phyloP scores from a whole-genome alignment of 2,113 vertebrate genomes.

The Gymnorhina tibicen region DNA sequence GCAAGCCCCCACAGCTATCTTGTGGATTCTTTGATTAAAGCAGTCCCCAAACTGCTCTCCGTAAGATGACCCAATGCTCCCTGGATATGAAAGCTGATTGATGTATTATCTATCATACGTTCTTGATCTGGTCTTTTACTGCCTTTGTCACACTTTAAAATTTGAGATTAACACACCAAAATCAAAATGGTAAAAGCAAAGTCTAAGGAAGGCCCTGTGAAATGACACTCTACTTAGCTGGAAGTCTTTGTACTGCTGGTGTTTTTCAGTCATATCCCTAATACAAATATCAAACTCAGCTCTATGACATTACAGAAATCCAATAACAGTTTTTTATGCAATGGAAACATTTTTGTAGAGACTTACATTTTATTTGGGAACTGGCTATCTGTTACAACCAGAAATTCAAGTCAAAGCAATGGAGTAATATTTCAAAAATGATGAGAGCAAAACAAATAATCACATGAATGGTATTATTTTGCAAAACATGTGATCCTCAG shows the following conservation, averaged over 20 bases:
- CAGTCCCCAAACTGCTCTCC: neutral
- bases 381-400: slow-evolving; percentile 40
- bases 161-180: neutral
- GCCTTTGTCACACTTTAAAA: neutral
- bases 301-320: neutral
- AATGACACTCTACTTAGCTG: neutral
- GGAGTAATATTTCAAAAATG: slow-evolving; percentile 56
- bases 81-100: neutral
- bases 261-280: neutral
- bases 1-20: neutral
- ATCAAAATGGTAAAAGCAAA: neutral
- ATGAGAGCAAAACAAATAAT: slow-evolving; percentile 64
- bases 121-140: neutral
- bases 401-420: slow-evolving; percentile 24
- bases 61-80: neutral
- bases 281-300: neutral
- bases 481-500: slow-evolving; percentile 46
- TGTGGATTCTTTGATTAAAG: neutral
- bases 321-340: neutral
- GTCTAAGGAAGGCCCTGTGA: neutral
- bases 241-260: neutral
- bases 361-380: slow-evolving; percentile 17
- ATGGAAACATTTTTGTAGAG: slow-evolving; percentile 32
- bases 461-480: slow-evolving; percentile 61
- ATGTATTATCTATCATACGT: accelerated